phyloP scores from a whole-genome alignment of 2,888 invertebrate genomes.

The Philhelius pedissequus region DNA sequence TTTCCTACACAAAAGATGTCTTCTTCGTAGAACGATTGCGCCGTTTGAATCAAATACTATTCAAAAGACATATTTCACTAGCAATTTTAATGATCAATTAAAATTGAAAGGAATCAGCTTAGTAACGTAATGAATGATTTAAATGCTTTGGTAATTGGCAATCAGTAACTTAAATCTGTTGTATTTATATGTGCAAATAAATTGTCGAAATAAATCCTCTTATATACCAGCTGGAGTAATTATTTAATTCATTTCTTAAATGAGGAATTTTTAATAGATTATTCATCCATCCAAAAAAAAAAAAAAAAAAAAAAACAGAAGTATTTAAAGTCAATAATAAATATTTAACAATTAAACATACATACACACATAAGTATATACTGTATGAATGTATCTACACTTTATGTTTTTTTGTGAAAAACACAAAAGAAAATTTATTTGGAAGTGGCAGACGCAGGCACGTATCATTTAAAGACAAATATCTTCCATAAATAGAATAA shows the following conservation, averaged over 20 bases:
- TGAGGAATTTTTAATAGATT: background rate
- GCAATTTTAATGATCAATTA: conserved; percentile 6
- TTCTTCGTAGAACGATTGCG: background rate
- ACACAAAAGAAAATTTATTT: background rate
- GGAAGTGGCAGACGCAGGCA: background rate
- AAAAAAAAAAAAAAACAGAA: background rate
- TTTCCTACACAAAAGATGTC: background rate
- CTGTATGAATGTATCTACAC: background rate
- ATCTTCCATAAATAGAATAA: background rate
- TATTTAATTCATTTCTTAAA: background rate
- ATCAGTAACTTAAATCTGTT: background rate
- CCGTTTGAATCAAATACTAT: background rate
- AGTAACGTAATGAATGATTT: background rate
- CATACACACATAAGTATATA: background rate
- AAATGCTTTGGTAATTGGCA: background rate
- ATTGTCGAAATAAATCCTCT: background rate
- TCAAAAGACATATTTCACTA: background rate
- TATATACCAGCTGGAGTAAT: background rate
- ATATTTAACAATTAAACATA: background rate
- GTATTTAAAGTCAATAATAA: background rate
- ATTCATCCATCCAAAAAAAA: background rate
- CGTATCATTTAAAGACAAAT: background rate
- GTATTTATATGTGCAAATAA: background rate
- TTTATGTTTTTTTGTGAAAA: background rate
- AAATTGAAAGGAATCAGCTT: background rate